phyloP scores from a whole-genome alignment of 1,140 invertebrate species.

The Monomorium pharaonis region DNA sequence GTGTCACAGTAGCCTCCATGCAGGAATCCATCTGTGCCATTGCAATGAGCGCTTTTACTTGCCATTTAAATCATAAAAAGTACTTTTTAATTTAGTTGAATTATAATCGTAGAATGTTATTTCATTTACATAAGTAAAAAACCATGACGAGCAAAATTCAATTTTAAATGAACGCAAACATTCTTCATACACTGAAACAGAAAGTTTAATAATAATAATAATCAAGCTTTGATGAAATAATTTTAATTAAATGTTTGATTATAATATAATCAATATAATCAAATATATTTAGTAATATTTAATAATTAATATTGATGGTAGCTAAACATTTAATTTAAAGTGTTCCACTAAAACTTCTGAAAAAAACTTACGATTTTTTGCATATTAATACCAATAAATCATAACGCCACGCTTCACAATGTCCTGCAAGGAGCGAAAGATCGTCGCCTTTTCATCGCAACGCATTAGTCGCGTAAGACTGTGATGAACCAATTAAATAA shows the following conservation, averaged over 20 bases:
- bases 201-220: too few relatives aligned
- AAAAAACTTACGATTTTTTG: background rate
- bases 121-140: background rate
- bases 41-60: slow-evolving; percentile 49
- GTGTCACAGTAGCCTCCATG: slow-evolving; percentile 62
- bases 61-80: background rate
- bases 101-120: background rate
- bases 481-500: slow-evolving; percentile 78
- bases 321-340: too few relatives aligned
- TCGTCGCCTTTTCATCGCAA: slow-evolving; percentile 65
- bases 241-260: too few relatives aligned
- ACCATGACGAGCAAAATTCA: background rate
- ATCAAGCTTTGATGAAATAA: too few relatives aligned
- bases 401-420: background rate
- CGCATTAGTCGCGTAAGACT: slow-evolving; percentile 60
- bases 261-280: too few relatives aligned
- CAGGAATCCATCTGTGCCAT: slow-evolving; percentile 63
- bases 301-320: too few relatives aligned
- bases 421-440: background rate
- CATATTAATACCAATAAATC: background rate
- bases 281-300: too few relatives aligned
- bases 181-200: too few relatives aligned
- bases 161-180: too few relatives aligned
- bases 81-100: background rate
- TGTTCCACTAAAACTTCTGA: too few relatives aligned